Percentiles rank a stretch among this genome's conserved stretches.
These are phyloP conservation scores for Seriola dumerili DNA, from an alignment of 2,113 vertebrate species.

Conservation along the genomic window DNA sequence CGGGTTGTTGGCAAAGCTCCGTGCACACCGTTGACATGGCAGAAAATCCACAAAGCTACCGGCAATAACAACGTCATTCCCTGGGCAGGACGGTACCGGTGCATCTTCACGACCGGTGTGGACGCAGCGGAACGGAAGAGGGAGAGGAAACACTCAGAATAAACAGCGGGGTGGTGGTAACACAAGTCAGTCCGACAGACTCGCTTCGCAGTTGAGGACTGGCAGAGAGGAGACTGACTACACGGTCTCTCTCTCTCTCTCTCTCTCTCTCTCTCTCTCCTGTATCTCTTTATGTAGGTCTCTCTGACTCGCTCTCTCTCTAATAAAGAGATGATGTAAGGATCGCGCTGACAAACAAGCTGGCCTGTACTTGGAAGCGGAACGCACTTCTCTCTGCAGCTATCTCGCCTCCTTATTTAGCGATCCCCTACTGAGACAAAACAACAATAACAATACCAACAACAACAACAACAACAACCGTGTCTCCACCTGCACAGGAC, in stretches of 20 bases:
- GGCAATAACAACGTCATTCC: slow-evolving; percentile 68
- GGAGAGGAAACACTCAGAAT: slow-evolving; percentile 37
- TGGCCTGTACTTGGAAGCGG: slow-evolving; percentile 31
- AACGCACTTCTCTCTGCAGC: slow-evolving; percentile 47
- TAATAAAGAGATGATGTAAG: slow-evolving; percentile 76
- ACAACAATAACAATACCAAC: neutral
- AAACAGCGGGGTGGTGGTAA: slow-evolving; percentile 40
- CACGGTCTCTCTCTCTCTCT: slow-evolving; percentile 49
- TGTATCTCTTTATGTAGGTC: neutral
- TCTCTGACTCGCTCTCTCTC: slow-evolving; percentile 21
- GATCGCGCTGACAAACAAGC: slow-evolving; percentile 59
- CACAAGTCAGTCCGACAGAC: slow-evolving; percentile 62
- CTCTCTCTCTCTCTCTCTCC: slow-evolving; percentile 14
- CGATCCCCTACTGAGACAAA: slow-evolving; percentile 1
- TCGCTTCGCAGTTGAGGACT: slow-evolving; percentile 71
- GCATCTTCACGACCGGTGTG: slow-evolving; percentile 76
- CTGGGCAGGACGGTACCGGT: slow-evolving; percentile 70
- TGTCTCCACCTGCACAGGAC: slow-evolving; percentile 10
- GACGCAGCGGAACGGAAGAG: slow-evolving; percentile 50
- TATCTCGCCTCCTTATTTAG: slow-evolving; percentile 27
- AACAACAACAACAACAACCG: slow-evolving; percentile 3
- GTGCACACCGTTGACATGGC: slow-evolving; percentile 67
- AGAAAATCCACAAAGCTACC: slow-evolving; percentile 83
- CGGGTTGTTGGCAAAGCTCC: slow-evolving; percentile 85
- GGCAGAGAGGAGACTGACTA: slow-evolving; percentile 65